Base-by-base conservation (phyloP, 2,113 vertebrate species). In the Porphyrio hochstetteri region DNA sequence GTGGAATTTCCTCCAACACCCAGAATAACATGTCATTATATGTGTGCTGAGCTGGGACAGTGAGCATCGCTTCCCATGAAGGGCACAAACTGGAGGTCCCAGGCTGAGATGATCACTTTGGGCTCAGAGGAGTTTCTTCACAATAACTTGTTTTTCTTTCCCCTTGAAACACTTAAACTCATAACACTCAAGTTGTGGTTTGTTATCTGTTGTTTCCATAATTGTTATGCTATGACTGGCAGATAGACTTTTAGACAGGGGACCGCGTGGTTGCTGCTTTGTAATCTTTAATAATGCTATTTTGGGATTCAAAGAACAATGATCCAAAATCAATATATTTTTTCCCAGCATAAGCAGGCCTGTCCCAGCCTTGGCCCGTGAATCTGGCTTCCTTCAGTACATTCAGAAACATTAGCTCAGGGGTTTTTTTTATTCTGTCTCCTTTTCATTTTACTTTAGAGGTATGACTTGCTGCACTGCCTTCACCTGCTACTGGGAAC, bases 301-400 rank as follows among this genome's bases (percentile, higher is more conserved):
- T 92, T 96, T 91, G 40, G 86, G 81, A 65, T 82, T 60, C 56
- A 60, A 82, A 84, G 69, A 82, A 82, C 38, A 79, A 64, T 18
- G 71, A 72, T 92, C 90, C 90, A 93, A 94, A 97, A 94, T 95
- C 93, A 95, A 95, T 95, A 95, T 25, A 48, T 76, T 35, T 95
- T 92, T 96, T 95, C 86, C 88, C 91, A 96, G 92, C 90, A 92
- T 35, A 79, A 86, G 69, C 21, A 82, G 53, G 53, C 24, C 63
- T 71, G 68, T 91, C 92, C 89, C 91, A 95, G 48, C 69, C 70
- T 87, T 93, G 89, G 91, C 90, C 86, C 78, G 24, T 59, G 74
- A 64, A 81, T 86, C 53, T 95, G 91, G 81, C 86, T 92, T 89
- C 61, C 29, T 71, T 76, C 67, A 72, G 33, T n/a, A 36, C 28